Evolutionary conservation across 2,888 invertebrate species (phyloP), one percentile per base, ranked within the genome.

Genomic region (Salticus scenicus): DNA sequence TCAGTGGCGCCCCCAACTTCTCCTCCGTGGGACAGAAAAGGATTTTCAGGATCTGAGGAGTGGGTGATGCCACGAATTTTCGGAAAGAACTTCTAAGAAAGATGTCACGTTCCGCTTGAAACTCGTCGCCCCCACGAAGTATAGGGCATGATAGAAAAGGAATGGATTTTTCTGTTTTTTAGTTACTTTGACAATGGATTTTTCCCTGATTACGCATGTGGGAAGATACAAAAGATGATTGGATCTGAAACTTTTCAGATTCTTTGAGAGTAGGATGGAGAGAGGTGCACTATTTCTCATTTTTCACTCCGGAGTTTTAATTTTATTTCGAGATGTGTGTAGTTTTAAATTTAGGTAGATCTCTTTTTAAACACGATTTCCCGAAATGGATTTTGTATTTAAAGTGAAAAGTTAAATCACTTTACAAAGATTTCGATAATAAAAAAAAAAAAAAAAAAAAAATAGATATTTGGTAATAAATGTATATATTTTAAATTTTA

Each of bases 71-170:
- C 17, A 2, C 10, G 2, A 47, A 47, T 57, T 57, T 57, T 12
- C n/a, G 37, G 17, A 64, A 79, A 80, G 72, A 47, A 57, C 24
- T 78, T 80, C 79, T 70, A n/a, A 10, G 73, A 73, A 73, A 80
- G 31, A 66, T 66, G 37, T 72, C 73, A 80, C 79, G 79, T 73
- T 73, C 28, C 33, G 17, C 24, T 27, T 41, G 57, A 51, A 31
- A 64, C 31, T 37, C 30, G 47, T 71, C 41, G 69, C 78, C 78
- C 71, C 70, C 78, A 42, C 78, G 70, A 47, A 47, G 31, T 71
- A 30, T 37, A 12, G 51, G 14, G 47, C 10, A 47, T 12, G 17
- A 17, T 8, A 37, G 12, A 37, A 12, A 12, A 47, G 10, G n/a
- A 2, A 57, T 24, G 24, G 57, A 24, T 5, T 17, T 47, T 24